Evolutionary conservation across 2,113 vertebrate genomes (phyloP).

Genomic region (Australoheros scitulus): DNA sequence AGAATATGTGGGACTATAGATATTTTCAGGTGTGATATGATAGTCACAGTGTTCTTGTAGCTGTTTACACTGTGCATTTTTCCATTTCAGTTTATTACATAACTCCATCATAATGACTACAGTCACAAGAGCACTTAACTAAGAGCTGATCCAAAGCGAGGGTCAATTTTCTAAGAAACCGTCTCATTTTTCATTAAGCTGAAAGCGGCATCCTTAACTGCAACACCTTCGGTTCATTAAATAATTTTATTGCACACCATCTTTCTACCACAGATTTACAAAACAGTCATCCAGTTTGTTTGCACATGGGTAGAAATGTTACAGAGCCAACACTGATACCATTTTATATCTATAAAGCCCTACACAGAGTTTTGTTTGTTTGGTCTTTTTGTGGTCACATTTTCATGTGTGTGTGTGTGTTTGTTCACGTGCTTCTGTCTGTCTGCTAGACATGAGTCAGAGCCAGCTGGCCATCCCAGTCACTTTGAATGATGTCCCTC

Average conservation of each 20-base stretch:
- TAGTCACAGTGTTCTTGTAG: not conserved
- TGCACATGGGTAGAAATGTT: not conserved
- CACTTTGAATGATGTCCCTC: slow-evolving; percentile 88
- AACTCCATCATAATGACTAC: slow-evolving; percentile 22
- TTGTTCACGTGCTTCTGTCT: slow-evolving; percentile 15
- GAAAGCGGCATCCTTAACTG: not conserved
- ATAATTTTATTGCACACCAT: slow-evolving; percentile 15
- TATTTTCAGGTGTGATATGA: not conserved
- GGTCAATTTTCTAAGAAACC: not conserved
- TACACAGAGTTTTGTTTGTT: not conserved
- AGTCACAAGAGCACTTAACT: slow-evolving; percentile 21
- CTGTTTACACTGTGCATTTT: not conserved
- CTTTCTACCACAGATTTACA: not conserved
- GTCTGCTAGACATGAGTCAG: slow-evolving; percentile 85
- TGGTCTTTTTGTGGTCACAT: slow-evolving; percentile 36
- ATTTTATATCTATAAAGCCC: not conserved
- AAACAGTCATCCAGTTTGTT: not conserved
- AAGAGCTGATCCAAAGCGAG: slow-evolving; percentile 16
- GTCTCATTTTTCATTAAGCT: not conserved
- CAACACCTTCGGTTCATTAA: not conserved
- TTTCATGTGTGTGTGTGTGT: slow-evolving; percentile 17
- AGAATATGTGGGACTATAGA: not conserved
- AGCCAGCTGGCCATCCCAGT: slow-evolving; percentile 87
- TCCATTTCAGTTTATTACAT: slow-evolving; percentile 29
- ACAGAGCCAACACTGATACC: not conserved